Base-by-base conservation (phyloP, 2,797 vertebrate species). In the Dermochelys coriacea region DNA sequence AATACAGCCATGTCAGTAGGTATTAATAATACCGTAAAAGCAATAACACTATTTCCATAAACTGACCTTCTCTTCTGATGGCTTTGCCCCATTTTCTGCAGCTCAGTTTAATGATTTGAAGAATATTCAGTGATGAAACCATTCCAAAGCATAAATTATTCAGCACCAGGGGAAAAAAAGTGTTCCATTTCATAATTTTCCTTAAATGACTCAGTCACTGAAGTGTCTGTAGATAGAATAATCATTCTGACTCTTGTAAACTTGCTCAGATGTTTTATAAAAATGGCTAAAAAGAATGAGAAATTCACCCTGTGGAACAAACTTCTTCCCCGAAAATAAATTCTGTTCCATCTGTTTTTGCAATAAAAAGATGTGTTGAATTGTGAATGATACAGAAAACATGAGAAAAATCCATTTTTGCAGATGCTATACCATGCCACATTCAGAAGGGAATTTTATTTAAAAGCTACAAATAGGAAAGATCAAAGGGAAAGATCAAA, bases 121-220 rank as follows among this genome's bases (percentile, higher is more conserved):
- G 96, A 94, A 92, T 92, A 90, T 80, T 94, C 84, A 0, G 93
- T 93, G 95, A 97, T 96, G 97, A 98, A 97, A 96, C 91, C 93
- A 97, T 97, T 97, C 96, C 93, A 94, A 97, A 95, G 84, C 88
- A 97, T 98, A 94, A 98, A 97, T 97, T 97, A 97, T 98, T 97
- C 93, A 97, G 89, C 27, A 84, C 21, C 90, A 95, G 79, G 87
- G 80, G 6, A 27, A 89, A 95, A 96, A 97, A 91, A 82, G 75
- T 85, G 86, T 94, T 96, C 95, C 87, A 95, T 97, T 96, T 91
- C 5, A 52, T 92, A 88, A 75, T 96, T 97, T 97, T 92, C 96
- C 92, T 78, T 96, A 93, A 90, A 87, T 79, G 77, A 47, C n/a
- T 95, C 83, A 87, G 81, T 52, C 93, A 92, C 82, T 95, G 97